Base-by-base conservation (phyloP, 2,797 vertebrate species). In the Rhinogobio ventralis region DNA sequence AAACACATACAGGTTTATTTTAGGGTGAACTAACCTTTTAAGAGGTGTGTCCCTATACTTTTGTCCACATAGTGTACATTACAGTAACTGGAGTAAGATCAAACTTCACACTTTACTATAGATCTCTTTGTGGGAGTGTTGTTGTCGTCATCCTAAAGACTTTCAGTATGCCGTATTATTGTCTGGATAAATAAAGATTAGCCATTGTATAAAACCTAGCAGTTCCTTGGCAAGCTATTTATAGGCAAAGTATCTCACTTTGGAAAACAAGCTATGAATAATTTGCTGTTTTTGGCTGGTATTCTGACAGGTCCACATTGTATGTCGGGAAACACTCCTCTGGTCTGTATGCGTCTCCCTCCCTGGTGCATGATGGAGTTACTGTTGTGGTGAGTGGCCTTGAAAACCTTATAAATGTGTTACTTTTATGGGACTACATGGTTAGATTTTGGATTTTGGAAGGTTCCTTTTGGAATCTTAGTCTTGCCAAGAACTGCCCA, bases 241-340 rank as follows among this genome's bases (percentile, higher is more conserved):
- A 15, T 4, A 80, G 64, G 5, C 1, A 51, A 25, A 14, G 45
- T n/a, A 42, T 39, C 14, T 13, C 1, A 45, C 36, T 81, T 57
- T 77, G 17, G 20, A 46, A 11, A 78, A 13, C 15, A 72, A 72
- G 53, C 42, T 68, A 9, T 69, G 33, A 42, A 33, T 55, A 68
- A 53, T 68, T 5, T 13, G 1, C 6, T 45, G 28, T 62, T 33
- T 72, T 13, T 62, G 39, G 2, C 36, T 71, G 36, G 6, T 73
- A 4, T 10, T 74, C 25, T 87, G 72, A 4, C 90, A 99, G 98
- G 95, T 96, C 97, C 23, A 99, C 98, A 5, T 91, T 99, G 5
- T 99, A 99, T 5, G 98, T 99, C 8, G 98, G 98, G 67, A 98
- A 97, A 90, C 98, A 99, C 87, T 99, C 97, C 23, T 97, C 96